Percentiles rank a stretch among this genome's conserved stretches.
Conservation (phyloP, 2,888 invertebrate species). For the Pristionchus arcanus region DNA sequence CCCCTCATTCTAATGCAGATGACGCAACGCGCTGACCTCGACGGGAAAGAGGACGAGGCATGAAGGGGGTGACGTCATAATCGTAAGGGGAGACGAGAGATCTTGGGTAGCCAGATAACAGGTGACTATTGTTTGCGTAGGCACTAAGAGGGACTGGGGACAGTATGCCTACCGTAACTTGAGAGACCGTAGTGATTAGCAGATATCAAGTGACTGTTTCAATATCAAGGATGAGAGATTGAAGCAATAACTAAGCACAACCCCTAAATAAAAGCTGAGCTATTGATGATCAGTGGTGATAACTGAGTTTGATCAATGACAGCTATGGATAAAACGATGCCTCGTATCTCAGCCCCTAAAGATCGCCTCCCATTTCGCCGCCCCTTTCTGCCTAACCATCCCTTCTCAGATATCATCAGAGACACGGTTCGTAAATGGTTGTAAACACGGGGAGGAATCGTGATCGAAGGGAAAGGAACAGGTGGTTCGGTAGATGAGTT, state of each 20-base stretch:
- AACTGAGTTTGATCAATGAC: no score
- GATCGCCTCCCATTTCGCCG: not conserved
- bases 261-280: no score
- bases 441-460: not conserved
- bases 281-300: not conserved
- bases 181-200: not conserved
- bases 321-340: no score
- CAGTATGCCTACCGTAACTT: not conserved
- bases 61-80: not conserved
- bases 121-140: constrained; percentile 13
- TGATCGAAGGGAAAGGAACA: not conserved
- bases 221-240: no score
- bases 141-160: not conserved
- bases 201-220: not conserved
- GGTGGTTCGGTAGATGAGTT: not conserved
- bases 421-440: constrained; percentile 31
- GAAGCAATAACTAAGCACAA: no score
- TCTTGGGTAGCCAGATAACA: not conserved
- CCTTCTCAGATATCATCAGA: not conserved
- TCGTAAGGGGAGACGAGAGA: constrained; percentile 10
- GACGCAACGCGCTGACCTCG: constrained; percentile 37
- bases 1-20: not conserved
- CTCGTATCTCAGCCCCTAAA: constrained; percentile 18
- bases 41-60: not conserved
- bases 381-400: not conserved